Base-by-base conservation (phyloP, 2,113 vertebrate species). In the Archilochus colubris region DNA sequence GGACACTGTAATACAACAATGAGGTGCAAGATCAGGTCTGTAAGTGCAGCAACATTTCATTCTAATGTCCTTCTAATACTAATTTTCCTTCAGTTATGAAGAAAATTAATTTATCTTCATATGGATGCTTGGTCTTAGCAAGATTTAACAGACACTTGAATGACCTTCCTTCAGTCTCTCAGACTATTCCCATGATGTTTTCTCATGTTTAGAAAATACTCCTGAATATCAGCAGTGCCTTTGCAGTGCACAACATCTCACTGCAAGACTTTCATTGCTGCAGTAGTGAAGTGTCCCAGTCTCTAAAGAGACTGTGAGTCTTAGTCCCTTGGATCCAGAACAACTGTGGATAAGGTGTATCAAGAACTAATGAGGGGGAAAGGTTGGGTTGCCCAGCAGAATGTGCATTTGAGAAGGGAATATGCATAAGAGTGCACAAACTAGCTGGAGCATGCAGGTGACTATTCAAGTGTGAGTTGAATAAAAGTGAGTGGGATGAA, bases 371-470 rank as follows among this genome's bases (percentile, higher is more conserved):
- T 4, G 6, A 87, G 13, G 16, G 19, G n/a, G 43, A 31, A 67
- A 61, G n/a, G 9, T 25, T 68, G 58, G 24, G 31, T 31, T 78
- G 20, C 77, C 43, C 55, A 38, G 19, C 48, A 93, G 82, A 93
- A 33, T 1, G 0, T 48, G 24, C 25, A n/a, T 43, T 66, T 73
- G 74, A 25, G 81, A 83, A 48, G 18, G 36, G 5, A 70, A 33
- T 23, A 25, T 24, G 9, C 9, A 3, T 30, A 72, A 57, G 43
- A 62, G 31, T 0, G 0, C 20, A 74, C 36, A 40, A 70, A 70
- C 8, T 21, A 30, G 18, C 79, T 48, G n/a, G 28, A 79, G 22
- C 40, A 48, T 40, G 38, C 19, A 21, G 46, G 21, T 28, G 64
- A 12, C 59, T 46, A 69, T 44, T 64, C 24, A 51, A 67, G 9